A percentile compares a stretch with the other conserved stretches of the same genome.
Evolutionary conservation across 2,888 invertebrate genomes (phyloP).

Genomic region (Mythimna pallens): DNA sequence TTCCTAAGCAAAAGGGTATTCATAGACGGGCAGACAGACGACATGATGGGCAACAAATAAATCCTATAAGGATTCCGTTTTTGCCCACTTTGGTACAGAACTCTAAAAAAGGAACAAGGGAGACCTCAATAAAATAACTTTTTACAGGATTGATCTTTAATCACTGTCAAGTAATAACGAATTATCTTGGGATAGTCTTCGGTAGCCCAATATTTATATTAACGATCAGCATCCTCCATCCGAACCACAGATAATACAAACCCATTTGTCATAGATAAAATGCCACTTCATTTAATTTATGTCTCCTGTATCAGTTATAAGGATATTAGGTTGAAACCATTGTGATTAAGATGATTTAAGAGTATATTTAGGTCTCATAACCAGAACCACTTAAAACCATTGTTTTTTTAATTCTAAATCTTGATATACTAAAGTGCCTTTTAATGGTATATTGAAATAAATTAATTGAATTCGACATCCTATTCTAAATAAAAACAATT

Average conservation of each 20-base stretch:
- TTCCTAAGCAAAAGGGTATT: no score
- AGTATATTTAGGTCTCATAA: slow-evolving; percentile 29
- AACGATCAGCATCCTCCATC: slow-evolving; percentile 60
- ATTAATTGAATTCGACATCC: background rate
- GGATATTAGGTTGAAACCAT: slow-evolving; percentile 42
- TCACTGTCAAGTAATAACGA: slow-evolving; percentile 52
- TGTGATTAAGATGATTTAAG: slow-evolving; percentile 43
- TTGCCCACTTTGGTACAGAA: no score
- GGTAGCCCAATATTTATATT: slow-evolving; percentile 67
- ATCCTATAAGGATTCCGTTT: no score
- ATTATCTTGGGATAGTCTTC: slow-evolving; percentile 45
- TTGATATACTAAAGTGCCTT: background rate
- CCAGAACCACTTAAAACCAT: background rate
- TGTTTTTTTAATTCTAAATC: background rate
- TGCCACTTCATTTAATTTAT: slow-evolving; percentile 70
- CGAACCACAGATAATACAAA: slow-evolving; percentile 68
- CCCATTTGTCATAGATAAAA: slow-evolving; percentile 83
- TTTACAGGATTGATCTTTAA: slow-evolving; percentile 25
- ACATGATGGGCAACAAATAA: no score
- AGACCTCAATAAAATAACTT: background rate
- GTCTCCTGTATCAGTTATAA: slow-evolving; percentile 59
- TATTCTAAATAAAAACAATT: background rate
- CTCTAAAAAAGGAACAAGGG: background rate
- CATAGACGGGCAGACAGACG: no score
- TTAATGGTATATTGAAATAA: background rate